phyloP scores from a whole-genome alignment of 2,113 vertebrate genomes.

The Aldabrachelys gigantea region DNA sequence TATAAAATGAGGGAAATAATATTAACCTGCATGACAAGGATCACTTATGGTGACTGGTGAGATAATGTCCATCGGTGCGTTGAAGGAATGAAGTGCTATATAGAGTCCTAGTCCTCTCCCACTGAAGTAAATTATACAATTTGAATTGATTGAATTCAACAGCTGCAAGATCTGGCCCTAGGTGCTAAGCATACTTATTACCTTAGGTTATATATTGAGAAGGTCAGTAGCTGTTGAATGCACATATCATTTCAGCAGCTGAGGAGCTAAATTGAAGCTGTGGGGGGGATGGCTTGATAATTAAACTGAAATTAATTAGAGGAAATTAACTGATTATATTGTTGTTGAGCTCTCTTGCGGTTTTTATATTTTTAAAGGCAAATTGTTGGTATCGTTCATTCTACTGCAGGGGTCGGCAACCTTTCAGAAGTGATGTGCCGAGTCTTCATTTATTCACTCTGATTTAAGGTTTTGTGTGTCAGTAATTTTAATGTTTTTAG shows the following conservation, averaged over 20 bases:
- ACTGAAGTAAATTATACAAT: not conserved
- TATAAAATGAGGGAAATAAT: not conserved
- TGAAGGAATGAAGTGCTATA: not conserved
- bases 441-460: too few relatives aligned
- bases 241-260: not conserved
- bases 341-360: fast-evolving
- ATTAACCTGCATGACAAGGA: not conserved
- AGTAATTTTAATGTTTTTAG: too few relatives aligned
- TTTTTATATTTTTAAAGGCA: not conserved
- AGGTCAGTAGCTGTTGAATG: not conserved
- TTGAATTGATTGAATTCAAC: not conserved
- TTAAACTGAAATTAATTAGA: fast-evolving
- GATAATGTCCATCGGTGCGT: not conserved
- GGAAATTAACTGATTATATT: not conserved
- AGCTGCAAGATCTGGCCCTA: not conserved
- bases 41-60: not conserved
- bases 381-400: not conserved
- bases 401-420: not conserved
- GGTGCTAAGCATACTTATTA: not conserved
- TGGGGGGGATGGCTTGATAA: fast-evolving
- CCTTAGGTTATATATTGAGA: not conserved
- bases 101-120: not conserved
- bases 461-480: too few relatives aligned
- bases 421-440: too few relatives aligned
- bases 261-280: not conserved